Percentiles rank a stretch among this genome's conserved stretches.
Conservation (phyloP, 2,888 invertebrate species). For the Chymomyza fuscimana region DNA sequence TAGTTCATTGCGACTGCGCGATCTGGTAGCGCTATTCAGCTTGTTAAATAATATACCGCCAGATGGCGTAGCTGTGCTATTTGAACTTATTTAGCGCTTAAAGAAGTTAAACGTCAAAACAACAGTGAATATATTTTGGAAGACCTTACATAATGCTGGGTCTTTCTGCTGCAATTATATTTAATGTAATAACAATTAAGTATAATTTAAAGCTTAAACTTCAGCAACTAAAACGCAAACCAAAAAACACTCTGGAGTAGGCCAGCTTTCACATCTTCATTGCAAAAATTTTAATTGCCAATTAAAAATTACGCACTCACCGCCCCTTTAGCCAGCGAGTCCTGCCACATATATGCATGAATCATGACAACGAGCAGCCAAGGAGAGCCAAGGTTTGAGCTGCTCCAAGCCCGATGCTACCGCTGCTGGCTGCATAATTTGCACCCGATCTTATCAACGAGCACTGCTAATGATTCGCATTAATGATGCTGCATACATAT, state of each 20-base stretch:
- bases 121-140: no score
- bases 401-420: slow-evolving; percentile 1
- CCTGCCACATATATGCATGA: slow-evolving; percentile 34
- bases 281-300: slow-evolving; percentile 62
- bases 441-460: slow-evolving; percentile 70
- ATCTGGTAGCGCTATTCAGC: not conserved
- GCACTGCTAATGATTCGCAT: slow-evolving; percentile 71
- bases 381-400: slow-evolving; percentile 8
- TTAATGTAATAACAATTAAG: not conserved
- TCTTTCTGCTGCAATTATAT: not conserved
- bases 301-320: slow-evolving; percentile 65
- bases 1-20: not conserved
- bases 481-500: slow-evolving; percentile 61
- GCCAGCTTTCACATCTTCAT: slow-evolving; percentile 53
- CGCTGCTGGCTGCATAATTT: slow-evolving; percentile 52
- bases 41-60: not conserved
- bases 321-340: slow-evolving; percentile 42
- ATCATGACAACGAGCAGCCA: slow-evolving; percentile 34
- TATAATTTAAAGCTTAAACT: not conserved
- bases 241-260: not conserved
- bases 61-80: not conserved
- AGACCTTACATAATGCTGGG: not conserved
- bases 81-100: not conserved
- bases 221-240: not conserved
- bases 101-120: no score